Evolutionary conservation across 2,888 invertebrate genomes (phyloP).

Genomic region (Stenodema calcarata): DNA sequence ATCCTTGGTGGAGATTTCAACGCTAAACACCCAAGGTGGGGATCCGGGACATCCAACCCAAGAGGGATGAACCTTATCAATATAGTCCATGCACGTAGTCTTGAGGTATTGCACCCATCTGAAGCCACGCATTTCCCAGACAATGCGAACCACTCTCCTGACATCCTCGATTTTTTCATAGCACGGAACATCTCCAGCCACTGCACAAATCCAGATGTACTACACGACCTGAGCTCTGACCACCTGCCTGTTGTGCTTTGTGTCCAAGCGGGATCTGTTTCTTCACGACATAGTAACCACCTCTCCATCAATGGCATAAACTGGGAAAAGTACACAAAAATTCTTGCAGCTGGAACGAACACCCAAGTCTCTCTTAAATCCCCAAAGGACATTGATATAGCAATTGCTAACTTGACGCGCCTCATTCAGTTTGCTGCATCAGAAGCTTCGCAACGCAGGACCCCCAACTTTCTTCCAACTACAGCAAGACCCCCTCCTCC

Average conservation of each 20-base stretch:
- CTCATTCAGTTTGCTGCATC: slow-evolving; percentile 20
- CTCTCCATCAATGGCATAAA: neutral
- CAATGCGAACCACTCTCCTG: neutral
- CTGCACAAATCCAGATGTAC: neutral
- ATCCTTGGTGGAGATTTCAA: slow-evolving; percentile 24
- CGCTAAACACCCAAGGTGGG: slow-evolving; percentile 28
- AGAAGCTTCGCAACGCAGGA: neutral
- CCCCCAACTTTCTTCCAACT: neutral
- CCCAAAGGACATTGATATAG: neutral
- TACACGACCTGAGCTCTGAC: slow-evolving; percentile 32
- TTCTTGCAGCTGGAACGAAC: neutral
- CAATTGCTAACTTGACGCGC: neutral
- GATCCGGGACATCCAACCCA: slow-evolving; percentile 2
- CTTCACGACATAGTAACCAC: neutral
- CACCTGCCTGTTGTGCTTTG: neutral
- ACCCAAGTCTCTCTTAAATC: slow-evolving; percentile 11
- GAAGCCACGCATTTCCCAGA: slow-evolving; percentile 14
- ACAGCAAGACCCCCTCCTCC: neutral
- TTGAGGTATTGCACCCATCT: neutral
- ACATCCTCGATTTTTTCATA: slow-evolving; percentile 16
- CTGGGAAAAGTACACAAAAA: slow-evolving; percentile 19
- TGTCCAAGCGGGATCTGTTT: neutral
- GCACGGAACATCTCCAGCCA: neutral
- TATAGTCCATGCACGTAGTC: neutral
- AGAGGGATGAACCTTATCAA: neutral